Percentiles rank a stretch among this genome's conserved stretches.
Conservation (phyloP, 2,888 invertebrate species). For the Leistus spinibarbis region DNA sequence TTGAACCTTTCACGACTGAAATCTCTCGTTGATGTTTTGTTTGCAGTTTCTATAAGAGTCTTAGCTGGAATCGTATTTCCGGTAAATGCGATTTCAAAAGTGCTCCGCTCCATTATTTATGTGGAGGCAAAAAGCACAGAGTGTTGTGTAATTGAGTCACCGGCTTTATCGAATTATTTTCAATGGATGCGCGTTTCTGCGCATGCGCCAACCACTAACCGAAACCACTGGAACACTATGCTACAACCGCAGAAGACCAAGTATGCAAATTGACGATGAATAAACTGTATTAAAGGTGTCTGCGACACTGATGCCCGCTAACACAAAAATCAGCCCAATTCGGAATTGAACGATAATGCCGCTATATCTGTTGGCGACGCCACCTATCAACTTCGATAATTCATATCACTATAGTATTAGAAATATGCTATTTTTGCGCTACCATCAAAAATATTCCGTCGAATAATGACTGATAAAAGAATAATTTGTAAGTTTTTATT, state of each 20-base stretch:
- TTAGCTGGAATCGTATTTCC: constrained; percentile 37
- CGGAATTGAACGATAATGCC: no score
- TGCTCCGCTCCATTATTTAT: constrained; percentile 34
- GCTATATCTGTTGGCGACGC: no score
- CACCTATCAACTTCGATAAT: no score
- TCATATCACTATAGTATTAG: no score
- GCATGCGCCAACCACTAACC: neutral
- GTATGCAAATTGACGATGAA: no score
- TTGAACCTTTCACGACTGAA: constrained; percentile 34
- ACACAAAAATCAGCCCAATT: no score
- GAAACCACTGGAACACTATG: neutral
- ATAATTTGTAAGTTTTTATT: no score
- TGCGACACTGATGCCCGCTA: no score
- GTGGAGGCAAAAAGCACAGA: constrained; percentile 33
- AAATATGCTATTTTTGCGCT: no score
- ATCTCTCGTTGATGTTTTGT: constrained; percentile 35
- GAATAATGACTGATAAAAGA: no score
- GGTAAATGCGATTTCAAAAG: constrained; percentile 38
- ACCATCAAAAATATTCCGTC: no score
- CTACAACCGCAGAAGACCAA: neutral
- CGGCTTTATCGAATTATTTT: constrained; percentile 33
- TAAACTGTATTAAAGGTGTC: no score
- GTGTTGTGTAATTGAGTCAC: constrained; percentile 36
- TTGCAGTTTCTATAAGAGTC: constrained; percentile 36
- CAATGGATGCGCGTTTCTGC: constrained; percentile 18